Evolutionary conservation across 2,113 vertebrate genomes (phyloP), one percentile per base, ranked within the genome.

Genomic region (Salminus brasiliensis): DNA sequence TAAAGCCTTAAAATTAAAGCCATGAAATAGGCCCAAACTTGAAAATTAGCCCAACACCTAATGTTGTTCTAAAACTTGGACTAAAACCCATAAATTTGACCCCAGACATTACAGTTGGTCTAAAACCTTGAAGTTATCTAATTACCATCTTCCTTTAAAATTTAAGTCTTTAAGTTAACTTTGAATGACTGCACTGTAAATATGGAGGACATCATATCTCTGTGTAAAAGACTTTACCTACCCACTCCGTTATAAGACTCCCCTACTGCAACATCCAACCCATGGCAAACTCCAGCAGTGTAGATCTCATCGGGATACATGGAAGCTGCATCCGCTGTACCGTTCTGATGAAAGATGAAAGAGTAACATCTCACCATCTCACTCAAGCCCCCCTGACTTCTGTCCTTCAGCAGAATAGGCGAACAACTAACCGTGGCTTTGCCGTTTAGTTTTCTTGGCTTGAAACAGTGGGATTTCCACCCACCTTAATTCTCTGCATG

Each of bases 241-340:
- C 93, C 92, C 2, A 87, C 83, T 83, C 87, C 85, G 2, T 94
- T 94, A 81, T 91, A 85, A 21, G 93, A 94, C 83, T 94, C 93
- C 77, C 93, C 93, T 10, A 92, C 93, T 1, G 93, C 86, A 21
- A 94, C 77, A 57, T 93, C 92, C 71, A 94, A 87, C n/a, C 92
- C 92, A 3, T 93, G 88, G 80, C 93, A 94, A 52, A 92, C 72
- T 15, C 93, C 92, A 0, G 93, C 93, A 1, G 92, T 91, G 30
- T 94, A 94, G 73, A 94, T 85, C 83, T 94, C 93, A 66, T 94
- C 93, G 4, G 89, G 90, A 76, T 82, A 90, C 91, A 94, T 93
- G 79, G 92, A 86, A 32, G 91, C 90, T 23, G 93, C 93, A 29
- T 94, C 93, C n/a, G 91, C 93, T 8, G 90, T 92, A 18, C 93